Evolutionary conservation across 2,888 invertebrate species (phyloP), one percentile per base, ranked within the genome.

Genomic region (Micoletzkya japonica): DNA sequence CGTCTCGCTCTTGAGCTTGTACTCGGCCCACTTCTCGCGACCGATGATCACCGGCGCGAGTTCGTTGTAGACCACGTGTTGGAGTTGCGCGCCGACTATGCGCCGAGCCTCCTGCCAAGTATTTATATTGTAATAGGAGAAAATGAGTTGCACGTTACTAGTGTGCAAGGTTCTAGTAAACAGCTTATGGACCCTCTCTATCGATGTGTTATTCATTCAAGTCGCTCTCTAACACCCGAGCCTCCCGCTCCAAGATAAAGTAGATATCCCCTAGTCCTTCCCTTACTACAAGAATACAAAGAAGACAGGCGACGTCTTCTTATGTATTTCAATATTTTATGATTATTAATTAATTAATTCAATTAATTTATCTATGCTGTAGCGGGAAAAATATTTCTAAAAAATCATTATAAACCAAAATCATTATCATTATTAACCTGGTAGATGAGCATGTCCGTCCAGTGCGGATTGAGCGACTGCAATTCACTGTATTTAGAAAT

Each of bases 41-140:
- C 72, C 69, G n/a, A 72, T 60, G 10, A 72, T 17, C 20, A 64
- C 30, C 4, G 72, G 72, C 59, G 86, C 72, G 54, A 83, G 87
- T 56, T 79, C 77, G 36, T 68, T 68, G 78, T 83, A 88, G 4
- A 86, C 85, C 39, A 87, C 85, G 70, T 87, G 86, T 74, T 88
- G 89, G 92, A 95, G 77, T 63, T 87, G 84, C 26, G 87, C 88
- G 6, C 82, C 80, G 0, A 87, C 79, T 56, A 89, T 87, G 64
- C 86, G 79, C 58, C 88, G 82, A 0, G 86, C 78, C 73, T 87
- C 86, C 74, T 87, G 85, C 70, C 76, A 85, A 17, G 6, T 39
- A 39, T 17, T 39, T 10, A 39, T 39, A 10, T 39, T 10, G 39
- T 6, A 39, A 10, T 6, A 39, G 39, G n/a, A n/a, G n/a, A n/a